A percentile compares a stretch with the other conserved stretches of the same genome.
These are phyloP conservation scores for Plumapathes pennacea DNA, from an alignment of 92 coral and sea anemone genomes.

Conservation along the genomic window DNA sequence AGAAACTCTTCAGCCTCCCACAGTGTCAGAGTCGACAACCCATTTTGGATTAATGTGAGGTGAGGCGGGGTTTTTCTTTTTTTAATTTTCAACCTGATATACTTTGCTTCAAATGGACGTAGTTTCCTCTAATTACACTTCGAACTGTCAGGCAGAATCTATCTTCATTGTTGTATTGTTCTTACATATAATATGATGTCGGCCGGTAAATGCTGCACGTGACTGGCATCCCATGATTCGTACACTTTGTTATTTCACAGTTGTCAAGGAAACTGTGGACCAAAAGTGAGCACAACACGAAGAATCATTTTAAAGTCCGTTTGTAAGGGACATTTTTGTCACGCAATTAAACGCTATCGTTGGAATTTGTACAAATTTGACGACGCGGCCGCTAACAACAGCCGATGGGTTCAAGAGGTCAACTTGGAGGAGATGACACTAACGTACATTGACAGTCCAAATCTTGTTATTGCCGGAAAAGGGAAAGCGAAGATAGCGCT, in stretches of 20 bases:
- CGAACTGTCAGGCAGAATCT: no score
- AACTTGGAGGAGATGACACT: conserved; percentile 31
- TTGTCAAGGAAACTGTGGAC: conserved; percentile 31
- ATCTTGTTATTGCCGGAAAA: conserved; percentile 33
- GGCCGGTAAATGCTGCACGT: no score
- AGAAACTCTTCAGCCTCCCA: conserved; percentile 6
- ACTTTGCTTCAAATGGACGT: no score
- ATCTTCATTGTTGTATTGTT: no score
- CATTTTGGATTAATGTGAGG: conserved; percentile 17
- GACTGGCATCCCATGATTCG: no score
- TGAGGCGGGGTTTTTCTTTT: neutral
- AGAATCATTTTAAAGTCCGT: conserved; percentile 21
- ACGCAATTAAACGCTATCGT: conserved; percentile 18
- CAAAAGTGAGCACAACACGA: conserved; percentile 31
- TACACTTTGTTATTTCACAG: no score
- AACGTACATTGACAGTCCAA: conserved; percentile 43
- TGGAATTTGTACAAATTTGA: conserved; percentile 25
- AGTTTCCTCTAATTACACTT: no score
- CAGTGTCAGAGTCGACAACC: conserved; percentile 10
- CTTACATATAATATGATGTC: no score
- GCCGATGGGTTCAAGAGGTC: conserved; percentile 21
- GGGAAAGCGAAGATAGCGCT: conserved; percentile 15
- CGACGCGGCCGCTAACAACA: neutral
- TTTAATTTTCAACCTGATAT: neutral
- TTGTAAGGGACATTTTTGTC: conserved; percentile 40